Conservation (phyloP, 2,113 vertebrate genomes). For the Tichodroma muraria region DNA sequence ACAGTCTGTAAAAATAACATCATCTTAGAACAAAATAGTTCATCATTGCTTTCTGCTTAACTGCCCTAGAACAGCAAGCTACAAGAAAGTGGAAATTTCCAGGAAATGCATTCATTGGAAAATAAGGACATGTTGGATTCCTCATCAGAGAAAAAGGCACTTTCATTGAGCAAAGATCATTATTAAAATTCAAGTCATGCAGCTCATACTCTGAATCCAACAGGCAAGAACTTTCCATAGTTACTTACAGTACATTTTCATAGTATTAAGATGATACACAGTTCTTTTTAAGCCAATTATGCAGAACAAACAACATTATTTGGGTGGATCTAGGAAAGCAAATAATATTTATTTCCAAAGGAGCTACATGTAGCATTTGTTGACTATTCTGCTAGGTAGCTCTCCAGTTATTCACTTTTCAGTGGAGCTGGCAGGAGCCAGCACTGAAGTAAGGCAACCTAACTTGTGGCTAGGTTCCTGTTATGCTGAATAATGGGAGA, state of each 20-base stretch:
- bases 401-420: neutral
- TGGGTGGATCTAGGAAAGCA: neutral
- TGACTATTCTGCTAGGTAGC: neutral
- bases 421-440: neutral
- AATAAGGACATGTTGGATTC: neutral
- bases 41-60: neutral
- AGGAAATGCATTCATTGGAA: neutral
- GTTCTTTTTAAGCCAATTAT: neutral
- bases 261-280: neutral
- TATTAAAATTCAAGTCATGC: conserved; percentile 17
- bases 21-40: neutral
- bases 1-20: neutral
- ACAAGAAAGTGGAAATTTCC: neutral
- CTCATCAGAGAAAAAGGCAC: neutral
- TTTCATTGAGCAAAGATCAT: neutral
- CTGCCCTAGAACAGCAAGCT: neutral
- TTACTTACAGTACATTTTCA: neutral
- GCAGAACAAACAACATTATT: conserved; percentile 20
- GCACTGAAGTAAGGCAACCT: neutral
- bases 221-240: neutral
- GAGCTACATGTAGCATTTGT: neutral
- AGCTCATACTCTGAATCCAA: neutral
- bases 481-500: neutral
- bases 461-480: neutral
- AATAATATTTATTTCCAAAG: neutral